Percentiles rank a stretch among this genome's conserved stretches.
Conservation (phyloP, 2,797 vertebrate species). For the Streptopelia turtur region DNA sequence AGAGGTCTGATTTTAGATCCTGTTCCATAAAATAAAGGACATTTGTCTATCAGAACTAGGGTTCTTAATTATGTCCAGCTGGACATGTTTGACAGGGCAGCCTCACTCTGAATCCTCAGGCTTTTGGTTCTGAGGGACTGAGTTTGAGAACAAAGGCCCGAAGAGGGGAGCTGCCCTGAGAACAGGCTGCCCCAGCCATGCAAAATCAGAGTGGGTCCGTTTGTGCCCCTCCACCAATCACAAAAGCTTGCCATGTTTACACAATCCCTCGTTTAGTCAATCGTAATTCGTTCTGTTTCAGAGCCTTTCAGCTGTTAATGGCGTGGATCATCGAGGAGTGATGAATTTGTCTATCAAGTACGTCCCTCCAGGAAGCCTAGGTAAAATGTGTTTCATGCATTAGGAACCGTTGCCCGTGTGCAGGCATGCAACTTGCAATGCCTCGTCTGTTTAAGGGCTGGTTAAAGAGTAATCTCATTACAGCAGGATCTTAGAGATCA, state of each 20-base stretch:
- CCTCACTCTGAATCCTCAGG: neutral
- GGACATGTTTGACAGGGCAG: neutral
- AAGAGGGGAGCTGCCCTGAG: neutral
- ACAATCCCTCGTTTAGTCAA: neutral
- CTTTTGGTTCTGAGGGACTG: neutral
- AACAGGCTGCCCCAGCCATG: neutral
- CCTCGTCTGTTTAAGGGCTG: neutral
- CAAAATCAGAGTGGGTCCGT: neutral
- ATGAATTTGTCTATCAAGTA: constrained; percentile 79
- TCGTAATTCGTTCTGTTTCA: constrained; percentile 45
- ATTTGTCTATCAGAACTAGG: neutral
- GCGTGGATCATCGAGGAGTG: constrained; percentile 75
- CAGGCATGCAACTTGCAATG: neutral
- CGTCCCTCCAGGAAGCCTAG: constrained; percentile 73
- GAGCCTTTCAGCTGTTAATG: constrained; percentile 73
- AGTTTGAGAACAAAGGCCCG: neutral
- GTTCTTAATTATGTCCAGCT: neutral
- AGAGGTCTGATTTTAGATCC: neutral
- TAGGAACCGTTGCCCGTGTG: neutral
- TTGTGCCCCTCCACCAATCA: neutral
- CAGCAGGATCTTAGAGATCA: neutral
- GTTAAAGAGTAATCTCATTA: neutral
- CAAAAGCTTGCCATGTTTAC: neutral
- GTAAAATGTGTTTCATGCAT: constrained; percentile 36
- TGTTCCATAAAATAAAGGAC: neutral